phyloP scores from a whole-genome alignment of 2,113 vertebrate species.

The Rhinolophus sinicus region DNA sequence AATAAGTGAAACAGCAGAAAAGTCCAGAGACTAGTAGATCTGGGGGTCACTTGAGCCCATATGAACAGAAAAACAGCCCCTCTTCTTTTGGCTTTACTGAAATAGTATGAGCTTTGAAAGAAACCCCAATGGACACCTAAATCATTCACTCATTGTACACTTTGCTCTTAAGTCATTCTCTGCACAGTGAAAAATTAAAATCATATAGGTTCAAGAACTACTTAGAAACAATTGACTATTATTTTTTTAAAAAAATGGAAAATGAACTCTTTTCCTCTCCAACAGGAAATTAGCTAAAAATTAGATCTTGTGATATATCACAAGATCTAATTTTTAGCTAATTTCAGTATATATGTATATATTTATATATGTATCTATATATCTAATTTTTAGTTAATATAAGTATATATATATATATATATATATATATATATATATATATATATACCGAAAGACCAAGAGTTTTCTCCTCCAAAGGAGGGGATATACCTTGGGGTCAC shows the following conservation, averaged over 20 bases:
- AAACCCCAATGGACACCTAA: not conserved
- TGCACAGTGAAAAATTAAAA: not conserved
- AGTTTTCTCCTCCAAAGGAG: not conserved
- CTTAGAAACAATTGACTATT: not conserved
- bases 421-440: no score
- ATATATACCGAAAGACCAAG: not conserved
- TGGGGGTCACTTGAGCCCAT: not conserved
- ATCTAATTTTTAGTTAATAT: no score
- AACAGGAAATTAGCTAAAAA: constrained; percentile 2
- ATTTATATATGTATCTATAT: no score
- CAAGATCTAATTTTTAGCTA: no score
- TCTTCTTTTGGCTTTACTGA: not conserved
- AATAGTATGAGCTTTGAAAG: not conserved
- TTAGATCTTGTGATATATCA: not conserved
- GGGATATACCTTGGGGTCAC: not conserved
- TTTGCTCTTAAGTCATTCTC: not conserved
- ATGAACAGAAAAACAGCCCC: not conserved
- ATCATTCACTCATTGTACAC: not conserved
- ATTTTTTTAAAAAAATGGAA: not conserved
- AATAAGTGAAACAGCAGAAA: not conserved
- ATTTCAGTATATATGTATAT: no score
- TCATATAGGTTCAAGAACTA: not conserved
- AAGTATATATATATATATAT: no score
- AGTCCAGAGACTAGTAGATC: not conserved
- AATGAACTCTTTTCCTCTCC: not conserved